These are phyloP conservation scores for Linhomoeus sp. DNA, from an alignment of 2,888 invertebrate species.

Conservation along the genomic window DNA sequence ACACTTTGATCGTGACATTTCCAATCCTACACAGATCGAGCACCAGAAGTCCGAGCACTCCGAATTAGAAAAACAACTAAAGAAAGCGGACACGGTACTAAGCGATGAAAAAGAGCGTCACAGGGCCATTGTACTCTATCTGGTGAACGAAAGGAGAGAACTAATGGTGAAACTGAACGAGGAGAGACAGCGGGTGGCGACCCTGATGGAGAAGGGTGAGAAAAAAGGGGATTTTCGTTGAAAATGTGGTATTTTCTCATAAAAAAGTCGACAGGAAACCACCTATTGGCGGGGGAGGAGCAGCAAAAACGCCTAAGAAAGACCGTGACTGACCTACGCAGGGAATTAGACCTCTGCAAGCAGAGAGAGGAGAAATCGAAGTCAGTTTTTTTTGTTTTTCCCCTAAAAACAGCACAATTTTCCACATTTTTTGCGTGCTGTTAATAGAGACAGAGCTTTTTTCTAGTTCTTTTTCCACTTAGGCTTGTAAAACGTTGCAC, in stretches of 20 bases:
- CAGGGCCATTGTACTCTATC: slow-evolving; percentile 6
- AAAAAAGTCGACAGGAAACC: background rate
- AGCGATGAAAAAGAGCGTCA: slow-evolving; percentile 23
- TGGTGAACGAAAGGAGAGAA: slow-evolving; percentile 28
- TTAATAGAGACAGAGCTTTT: too few relatives aligned
- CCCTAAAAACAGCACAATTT: too few relatives aligned
- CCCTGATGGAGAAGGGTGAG: too few relatives aligned
- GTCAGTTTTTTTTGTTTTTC: too few relatives aligned
- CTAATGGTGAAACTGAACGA: slow-evolving; percentile 10
- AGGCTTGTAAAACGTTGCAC: too few relatives aligned
- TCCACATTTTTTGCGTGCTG: too few relatives aligned
- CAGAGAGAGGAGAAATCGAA: background rate
- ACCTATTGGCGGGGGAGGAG: background rate
- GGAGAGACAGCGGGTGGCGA: slow-evolving; percentile 1
- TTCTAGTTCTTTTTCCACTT: too few relatives aligned
- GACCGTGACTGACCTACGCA: background rate
- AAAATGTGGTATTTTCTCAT: too few relatives aligned
- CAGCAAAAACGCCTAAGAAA: background rate
- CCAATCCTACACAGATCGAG: too few relatives aligned
- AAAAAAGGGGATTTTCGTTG: too few relatives aligned
- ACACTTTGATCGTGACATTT: too few relatives aligned
- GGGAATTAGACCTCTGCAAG: background rate
- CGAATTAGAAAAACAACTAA: slow-evolving; percentile 28
- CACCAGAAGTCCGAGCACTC: slow-evolving; percentile 22
- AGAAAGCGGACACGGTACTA: slow-evolving; percentile 22